These are phyloP conservation scores for Decapterus maruadsi DNA, from an alignment of 2,797 vertebrate species.

Conservation along the genomic window DNA sequence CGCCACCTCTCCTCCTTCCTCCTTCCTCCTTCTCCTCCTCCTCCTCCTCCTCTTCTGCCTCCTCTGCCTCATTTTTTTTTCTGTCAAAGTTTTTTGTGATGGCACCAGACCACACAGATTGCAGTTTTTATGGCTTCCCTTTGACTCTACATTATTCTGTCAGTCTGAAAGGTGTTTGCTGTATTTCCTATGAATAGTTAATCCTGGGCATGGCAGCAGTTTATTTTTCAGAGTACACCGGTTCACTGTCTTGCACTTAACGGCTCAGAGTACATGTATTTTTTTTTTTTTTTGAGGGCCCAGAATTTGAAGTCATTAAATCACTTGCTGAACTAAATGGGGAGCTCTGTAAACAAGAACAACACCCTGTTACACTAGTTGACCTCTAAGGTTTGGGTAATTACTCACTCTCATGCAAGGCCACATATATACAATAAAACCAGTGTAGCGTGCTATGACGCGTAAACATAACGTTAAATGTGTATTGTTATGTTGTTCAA, in stretches of 20 bases:
- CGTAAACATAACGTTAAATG: constrained; percentile 13
- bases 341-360: constrained; percentile 77
- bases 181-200: constrained; percentile 77
- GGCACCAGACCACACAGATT: constrained; percentile 93
- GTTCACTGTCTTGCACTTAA: constrained; percentile 76
- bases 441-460: constrained; percentile 29
- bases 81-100: constrained; percentile 75
- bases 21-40: not conserved
- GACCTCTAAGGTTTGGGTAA: constrained; percentile 70
- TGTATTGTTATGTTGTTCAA: constrained; percentile 11
- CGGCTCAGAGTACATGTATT: constrained; percentile 64
- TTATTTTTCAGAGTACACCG: constrained; percentile 67
- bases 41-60: constrained; percentile 38
- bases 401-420: constrained; percentile 67
- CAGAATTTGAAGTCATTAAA: constrained; percentile 78
- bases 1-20: constrained; percentile 32
- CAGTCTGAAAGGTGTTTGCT: constrained; percentile 80
- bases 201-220: constrained; percentile 68
- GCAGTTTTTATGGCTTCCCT: constrained; percentile 78
- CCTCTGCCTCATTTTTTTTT: constrained; percentile 51
- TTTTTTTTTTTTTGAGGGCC: constrained; percentile 50
- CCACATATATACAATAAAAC: constrained; percentile 55
- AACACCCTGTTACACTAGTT: constrained; percentile 72
- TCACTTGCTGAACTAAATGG: constrained; percentile 73
- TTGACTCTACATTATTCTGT: constrained; percentile 77